Conservation (phyloP, 2,888 invertebrate genomes). For the Dilophus febrilis region DNA sequence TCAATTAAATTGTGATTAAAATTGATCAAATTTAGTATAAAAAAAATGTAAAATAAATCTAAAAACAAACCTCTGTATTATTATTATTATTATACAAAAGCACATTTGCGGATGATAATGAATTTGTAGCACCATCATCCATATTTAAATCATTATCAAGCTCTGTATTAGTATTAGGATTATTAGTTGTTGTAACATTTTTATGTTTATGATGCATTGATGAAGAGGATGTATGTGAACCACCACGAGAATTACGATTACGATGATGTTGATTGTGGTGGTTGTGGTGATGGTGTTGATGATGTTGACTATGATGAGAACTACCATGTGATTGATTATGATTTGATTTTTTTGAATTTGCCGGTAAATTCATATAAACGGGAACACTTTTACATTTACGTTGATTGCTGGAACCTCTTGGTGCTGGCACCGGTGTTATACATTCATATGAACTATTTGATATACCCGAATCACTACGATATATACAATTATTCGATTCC, state of each 20-base stretch:
- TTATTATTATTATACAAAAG: too few relatives aligned
- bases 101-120: too few relatives aligned
- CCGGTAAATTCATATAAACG: conserved; percentile 8
- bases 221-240: background rate
- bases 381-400: conserved; percentile 13
- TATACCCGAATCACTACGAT: conserved; percentile 30
- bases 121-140: too few relatives aligned
- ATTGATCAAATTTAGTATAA: too few relatives aligned
- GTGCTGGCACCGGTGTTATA: conserved; percentile 39
- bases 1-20: too few relatives aligned
- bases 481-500: conserved; percentile 24
- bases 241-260: background rate
- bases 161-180: too few relatives aligned
- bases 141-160: too few relatives aligned
- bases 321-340: conserved; percentile 2
- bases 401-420: conserved; percentile 15
- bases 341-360: background rate
- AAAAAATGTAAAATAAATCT: too few relatives aligned
- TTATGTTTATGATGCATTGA: too few relatives aligned
- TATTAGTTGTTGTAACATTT: too few relatives aligned
- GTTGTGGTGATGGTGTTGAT: background rate
- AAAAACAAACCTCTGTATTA: conserved; percentile 16
- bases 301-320: background rate
- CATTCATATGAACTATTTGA: conserved; percentile 35
- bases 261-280: background rate